Evolutionary conservation across 2,888 invertebrate genomes (phyloP), one percentile per base, ranked within the genome.

Genomic region (Papilio demoleus): DNA sequence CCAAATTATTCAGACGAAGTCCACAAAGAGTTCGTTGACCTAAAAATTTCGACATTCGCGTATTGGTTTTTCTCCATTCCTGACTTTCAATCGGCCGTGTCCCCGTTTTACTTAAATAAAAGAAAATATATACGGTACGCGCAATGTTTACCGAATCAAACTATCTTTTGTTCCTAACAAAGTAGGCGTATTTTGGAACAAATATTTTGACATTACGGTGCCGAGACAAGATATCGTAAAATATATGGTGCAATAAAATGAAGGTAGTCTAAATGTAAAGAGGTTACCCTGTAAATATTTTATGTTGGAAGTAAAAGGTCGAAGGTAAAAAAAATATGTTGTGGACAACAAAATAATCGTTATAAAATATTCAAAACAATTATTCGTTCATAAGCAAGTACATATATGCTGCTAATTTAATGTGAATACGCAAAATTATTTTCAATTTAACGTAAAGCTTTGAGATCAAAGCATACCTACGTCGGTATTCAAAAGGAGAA

Each of bases 91-190:
- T 76, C 76, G 78, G 73, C 78, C 81, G 77, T 83, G 83, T 82
- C 88, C 86, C 77, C 81, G 81, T 87, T 85, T 84, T 76, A 62
- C 73, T 74, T 78, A 78, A 82, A 81, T 81, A 81, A 81, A 82
- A 82, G 79, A 77, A 82, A 68, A 68, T 45, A 67, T 67, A 61
- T 63, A 68, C 38, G n/a, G n/a, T 63, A 27, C 59, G 77, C 73
- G 72, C 11, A 38, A 64, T 68, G 68, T 68, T 59, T 68, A 68
- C 63, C 11, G 59, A 64, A 68, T 64, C 19, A 27, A 36, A 68
- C 61, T 60, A 69, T 47, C 42, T 47, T 70, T 70, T 45, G 45
- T 22, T 50, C 53, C 12, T 24, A 22, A 56, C 31, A 69, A 56
- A 65, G 42, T 58, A 68, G 38, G 45, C 34, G 34, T 19, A 47